A percentile compares a stretch with the other conserved stretches of the same genome.
phyloP scores from a whole-genome alignment of 2,113 vertebrate genomes.

The Atrichornis clamosus region DNA sequence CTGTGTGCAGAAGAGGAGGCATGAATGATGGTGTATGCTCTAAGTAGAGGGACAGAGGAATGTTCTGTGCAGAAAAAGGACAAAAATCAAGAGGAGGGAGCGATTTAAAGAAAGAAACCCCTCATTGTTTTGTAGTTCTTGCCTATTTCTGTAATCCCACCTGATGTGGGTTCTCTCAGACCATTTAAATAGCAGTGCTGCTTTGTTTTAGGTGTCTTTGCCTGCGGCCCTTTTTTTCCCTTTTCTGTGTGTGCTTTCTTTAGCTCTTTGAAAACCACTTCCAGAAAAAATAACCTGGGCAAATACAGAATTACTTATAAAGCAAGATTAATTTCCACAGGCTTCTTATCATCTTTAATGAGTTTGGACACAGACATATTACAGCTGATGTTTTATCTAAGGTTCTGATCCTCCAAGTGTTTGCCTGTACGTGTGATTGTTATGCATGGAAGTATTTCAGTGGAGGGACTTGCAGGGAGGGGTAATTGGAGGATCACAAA shows the following conservation, averaged over 20 bases:
- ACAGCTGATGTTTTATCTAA: neutral
- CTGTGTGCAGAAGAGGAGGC: neutral
- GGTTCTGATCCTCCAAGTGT: neutral
- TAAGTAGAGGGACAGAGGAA: neutral
- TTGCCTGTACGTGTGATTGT: neutral
- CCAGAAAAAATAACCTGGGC: slow-evolving; percentile 14
- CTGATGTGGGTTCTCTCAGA: neutral
- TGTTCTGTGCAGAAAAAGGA: neutral
- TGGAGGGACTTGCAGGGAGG: neutral
- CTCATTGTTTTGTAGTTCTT: neutral
- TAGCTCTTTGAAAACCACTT: neutral
- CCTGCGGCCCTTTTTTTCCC: neutral
- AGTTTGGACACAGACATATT: neutral
- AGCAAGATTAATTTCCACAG: neutral
- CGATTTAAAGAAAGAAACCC: neutral
- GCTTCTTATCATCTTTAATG: neutral
- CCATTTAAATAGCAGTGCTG: neutral
- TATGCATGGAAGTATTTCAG: neutral
- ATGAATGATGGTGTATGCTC: neutral
- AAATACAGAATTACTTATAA: neutral
- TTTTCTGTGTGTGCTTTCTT: neutral
- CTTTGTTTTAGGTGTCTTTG: slow-evolving; percentile 24
- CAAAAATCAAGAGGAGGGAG: neutral
- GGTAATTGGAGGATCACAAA: neutral
- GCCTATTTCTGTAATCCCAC: neutral